Evolutionary conservation across 2,888 invertebrate genomes (phyloP).

Genomic region (Dugesia japonica): DNA sequence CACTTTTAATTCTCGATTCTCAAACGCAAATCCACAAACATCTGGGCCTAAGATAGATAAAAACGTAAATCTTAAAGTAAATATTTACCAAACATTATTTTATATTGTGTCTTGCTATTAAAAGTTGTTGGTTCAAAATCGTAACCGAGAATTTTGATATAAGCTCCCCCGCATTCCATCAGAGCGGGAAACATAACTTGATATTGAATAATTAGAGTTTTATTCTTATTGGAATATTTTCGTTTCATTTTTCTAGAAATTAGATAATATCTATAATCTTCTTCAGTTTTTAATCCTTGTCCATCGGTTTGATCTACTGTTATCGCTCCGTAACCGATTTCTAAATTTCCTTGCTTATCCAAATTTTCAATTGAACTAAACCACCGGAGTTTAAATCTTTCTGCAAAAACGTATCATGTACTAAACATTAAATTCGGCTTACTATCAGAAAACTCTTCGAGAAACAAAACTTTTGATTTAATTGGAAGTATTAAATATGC

Average conservation of each 20-base stretch:
- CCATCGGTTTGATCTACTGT: neutral
- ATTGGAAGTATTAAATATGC: too few species aligned
- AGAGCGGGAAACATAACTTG: neutral
- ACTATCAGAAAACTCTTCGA: neutral
- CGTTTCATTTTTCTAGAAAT: neutral
- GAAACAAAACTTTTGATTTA: neutral
- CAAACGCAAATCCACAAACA: neutral
- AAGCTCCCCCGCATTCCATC: neutral
- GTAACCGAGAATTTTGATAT: neutral
- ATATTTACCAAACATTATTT: neutral
- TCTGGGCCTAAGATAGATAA: neutral
- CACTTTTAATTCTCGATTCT: conserved; percentile 6
- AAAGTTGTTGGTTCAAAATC: neutral
- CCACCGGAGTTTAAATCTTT: neutral
- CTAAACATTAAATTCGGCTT: neutral
- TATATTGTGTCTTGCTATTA: neutral
- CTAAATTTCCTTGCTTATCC: neutral
- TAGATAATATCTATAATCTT: neutral
- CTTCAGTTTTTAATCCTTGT: neutral
- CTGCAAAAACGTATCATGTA: neutral
- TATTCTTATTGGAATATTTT: neutral
- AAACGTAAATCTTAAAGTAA: too few species aligned
- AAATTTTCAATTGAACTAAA: neutral
- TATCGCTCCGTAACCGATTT: neutral
- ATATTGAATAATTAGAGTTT: neutral